These are phyloP conservation scores for Oreochromis mossambicus DNA, from an alignment of 2,797 vertebrate genomes.

Conservation along the genomic window DNA sequence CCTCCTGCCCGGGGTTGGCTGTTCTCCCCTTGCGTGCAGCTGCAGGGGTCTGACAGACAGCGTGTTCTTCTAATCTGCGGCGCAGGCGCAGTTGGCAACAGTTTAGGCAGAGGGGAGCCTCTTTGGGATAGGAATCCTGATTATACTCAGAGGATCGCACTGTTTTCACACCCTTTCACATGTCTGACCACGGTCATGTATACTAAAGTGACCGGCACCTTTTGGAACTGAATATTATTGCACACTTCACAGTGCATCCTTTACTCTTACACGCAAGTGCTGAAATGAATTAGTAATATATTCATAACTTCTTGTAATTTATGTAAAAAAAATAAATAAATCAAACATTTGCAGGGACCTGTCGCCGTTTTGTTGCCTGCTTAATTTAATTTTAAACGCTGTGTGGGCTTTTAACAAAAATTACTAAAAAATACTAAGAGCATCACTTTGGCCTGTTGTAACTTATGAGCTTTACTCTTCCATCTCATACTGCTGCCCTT, in stretches of 20 bases:
- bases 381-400: neutral
- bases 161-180: conserved; percentile 33
- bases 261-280: neutral
- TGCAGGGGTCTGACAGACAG: conserved; percentile 45
- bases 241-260: neutral
- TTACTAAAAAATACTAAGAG: neutral
- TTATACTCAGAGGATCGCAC: conserved; percentile 22
- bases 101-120: conserved; percentile 21
- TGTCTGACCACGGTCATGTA: neutral
- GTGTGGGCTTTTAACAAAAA: neutral
- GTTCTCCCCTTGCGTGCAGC: conserved; percentile 41
- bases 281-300: neutral
- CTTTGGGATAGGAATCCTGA: conserved; percentile 15
- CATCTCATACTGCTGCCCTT: neutral
- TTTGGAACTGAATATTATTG: neutral
- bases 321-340: neutral
- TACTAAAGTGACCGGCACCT: neutral
- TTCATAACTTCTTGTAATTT: neutral
- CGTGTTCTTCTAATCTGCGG: conserved; percentile 32
- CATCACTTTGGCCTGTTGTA: neutral
- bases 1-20: conserved; percentile 30
- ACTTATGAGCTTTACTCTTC: neutral
- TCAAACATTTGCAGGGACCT: neutral
- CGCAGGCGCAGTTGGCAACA: conserved; percentile 42
- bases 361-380: neutral